Conservation (phyloP, 1,140 invertebrate genomes). For the Campoletis sonorensis region DNA sequence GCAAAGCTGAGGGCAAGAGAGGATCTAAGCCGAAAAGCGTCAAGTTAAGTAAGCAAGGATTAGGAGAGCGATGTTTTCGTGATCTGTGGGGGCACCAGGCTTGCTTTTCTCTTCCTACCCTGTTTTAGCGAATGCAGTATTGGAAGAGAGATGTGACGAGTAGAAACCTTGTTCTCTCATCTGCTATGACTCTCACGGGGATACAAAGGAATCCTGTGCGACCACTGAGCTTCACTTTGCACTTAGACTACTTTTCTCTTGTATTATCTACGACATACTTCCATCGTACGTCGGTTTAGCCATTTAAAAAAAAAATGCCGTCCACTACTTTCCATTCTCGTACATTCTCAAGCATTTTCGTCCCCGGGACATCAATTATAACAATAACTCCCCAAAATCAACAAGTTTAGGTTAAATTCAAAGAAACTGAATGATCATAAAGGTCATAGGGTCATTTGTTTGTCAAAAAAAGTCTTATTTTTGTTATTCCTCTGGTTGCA, state of each 20-base stretch:
- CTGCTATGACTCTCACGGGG: conserved; percentile 69
- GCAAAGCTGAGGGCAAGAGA: conserved; percentile 64
- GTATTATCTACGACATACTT: neutral
- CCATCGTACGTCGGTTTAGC: neutral
- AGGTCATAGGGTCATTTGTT: too few species aligned
- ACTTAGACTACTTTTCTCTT: conserved; percentile 58
- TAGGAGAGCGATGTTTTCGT: conserved; percentile 59
- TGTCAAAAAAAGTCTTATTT: too few species aligned
- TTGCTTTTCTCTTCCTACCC: neutral
- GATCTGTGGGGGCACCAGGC: conserved; percentile 9
- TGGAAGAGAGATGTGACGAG: neutral
- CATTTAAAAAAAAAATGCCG: neutral
- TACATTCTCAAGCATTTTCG: too few species aligned
- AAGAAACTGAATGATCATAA: too few species aligned
- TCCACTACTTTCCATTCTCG: too few species aligned
- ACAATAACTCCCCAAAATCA: too few species aligned
- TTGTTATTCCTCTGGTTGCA: too few species aligned
- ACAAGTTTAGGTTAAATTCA: too few species aligned
- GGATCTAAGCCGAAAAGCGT: conserved; percentile 71
- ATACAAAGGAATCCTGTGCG: conserved; percentile 60
- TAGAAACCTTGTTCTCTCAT: conserved; percentile 57
- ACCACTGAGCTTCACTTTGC: conserved; percentile 66
- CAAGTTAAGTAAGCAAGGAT: conserved; percentile 74
- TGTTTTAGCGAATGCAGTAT: neutral
- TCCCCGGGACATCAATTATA: neutral